Evolutionary conservation across 1,140 invertebrate species (phyloP).

Genomic region (Pantala flavescens): DNA sequence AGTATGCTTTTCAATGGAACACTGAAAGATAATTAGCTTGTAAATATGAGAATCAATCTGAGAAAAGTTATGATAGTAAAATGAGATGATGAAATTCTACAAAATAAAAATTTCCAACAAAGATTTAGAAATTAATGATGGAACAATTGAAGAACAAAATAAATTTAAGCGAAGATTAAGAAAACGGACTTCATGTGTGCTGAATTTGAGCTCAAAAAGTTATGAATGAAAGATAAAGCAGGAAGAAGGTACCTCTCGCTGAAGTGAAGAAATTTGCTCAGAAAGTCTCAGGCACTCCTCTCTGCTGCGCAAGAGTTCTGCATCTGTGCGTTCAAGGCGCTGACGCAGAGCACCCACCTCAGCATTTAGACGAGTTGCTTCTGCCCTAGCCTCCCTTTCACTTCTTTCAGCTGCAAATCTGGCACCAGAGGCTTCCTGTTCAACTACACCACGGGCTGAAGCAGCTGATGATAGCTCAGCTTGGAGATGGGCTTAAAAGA

Average conservation of each 20-base stretch:
- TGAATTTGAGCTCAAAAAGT: too few relatives aligned
- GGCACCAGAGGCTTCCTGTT: conserved; percentile 59
- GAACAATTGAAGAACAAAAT: too few relatives aligned
- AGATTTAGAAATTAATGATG: too few relatives aligned
- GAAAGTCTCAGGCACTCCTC: conserved; percentile 61
- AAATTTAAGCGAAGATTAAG: too few relatives aligned
- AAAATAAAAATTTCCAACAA: too few relatives aligned
- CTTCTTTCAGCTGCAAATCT: conserved; percentile 49
- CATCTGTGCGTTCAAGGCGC: conserved; percentile 62
- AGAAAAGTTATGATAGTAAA: too few relatives aligned
- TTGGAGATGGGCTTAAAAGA: conserved; percentile 32
- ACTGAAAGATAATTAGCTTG: too few relatives aligned
- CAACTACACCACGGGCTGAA: conserved; percentile 60
- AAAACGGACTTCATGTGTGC: too few relatives aligned
- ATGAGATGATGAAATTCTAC: too few relatives aligned
- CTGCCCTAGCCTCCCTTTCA: conserved; percentile 60
- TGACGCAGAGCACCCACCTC: conserved; percentile 67
- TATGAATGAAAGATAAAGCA: too few relatives aligned
- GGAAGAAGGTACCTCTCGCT: conserved; percentile 55
- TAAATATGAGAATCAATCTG: too few relatives aligned
- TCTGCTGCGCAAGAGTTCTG: conserved; percentile 61
- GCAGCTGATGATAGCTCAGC: conserved; percentile 59
- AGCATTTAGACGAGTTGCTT: conserved; percentile 56
- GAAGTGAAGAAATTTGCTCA: conserved; percentile 61
- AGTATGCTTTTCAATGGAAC: too few relatives aligned